Evolutionary conservation across 2,888 invertebrate genomes (phyloP).

Genomic region (Agrenia bidenticulata): DNA sequence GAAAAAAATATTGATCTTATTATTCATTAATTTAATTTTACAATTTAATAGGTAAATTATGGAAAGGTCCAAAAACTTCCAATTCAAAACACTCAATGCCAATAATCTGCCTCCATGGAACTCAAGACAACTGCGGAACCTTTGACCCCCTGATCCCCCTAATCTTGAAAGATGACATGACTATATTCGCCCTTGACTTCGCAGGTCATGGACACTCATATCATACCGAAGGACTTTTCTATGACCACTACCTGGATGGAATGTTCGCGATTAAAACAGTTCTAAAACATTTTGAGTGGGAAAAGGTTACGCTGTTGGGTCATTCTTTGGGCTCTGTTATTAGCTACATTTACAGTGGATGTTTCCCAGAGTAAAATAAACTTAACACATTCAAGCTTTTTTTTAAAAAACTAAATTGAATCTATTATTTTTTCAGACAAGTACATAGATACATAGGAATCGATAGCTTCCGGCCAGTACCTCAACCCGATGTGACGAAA

Average conservation of each 20-base stretch:
- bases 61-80: slow-evolving; percentile 21
- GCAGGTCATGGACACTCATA: slow-evolving; percentile 49
- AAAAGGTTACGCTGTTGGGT: slow-evolving; percentile 43
- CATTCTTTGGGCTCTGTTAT: slow-evolving; percentile 47
- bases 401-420: slow-evolving; percentile 11
- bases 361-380: slow-evolving; percentile 47
- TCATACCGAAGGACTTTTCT: slow-evolving; percentile 32
- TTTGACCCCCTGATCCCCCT: slow-evolving; percentile 45
- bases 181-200: slow-evolving; percentile 43
- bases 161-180: slow-evolving; percentile 29
- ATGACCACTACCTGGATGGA: slow-evolving; percentile 41
- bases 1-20: too few species aligned
- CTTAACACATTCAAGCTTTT: slow-evolving; percentile 24
- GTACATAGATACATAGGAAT: slow-evolving; percentile 43
- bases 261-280: slow-evolving; percentile 35
- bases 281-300: slow-evolving; percentile 46
- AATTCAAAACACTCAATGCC: slow-evolving; percentile 17
- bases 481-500: slow-evolving; percentile 21
- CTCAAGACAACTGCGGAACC: slow-evolving; percentile 48
- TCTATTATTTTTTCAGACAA: slow-evolving; percentile 26
- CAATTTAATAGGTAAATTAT: slow-evolving; percentile 37
- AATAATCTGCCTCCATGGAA: slow-evolving; percentile 47
- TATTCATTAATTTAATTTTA: neutral
- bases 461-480: slow-evolving; percentile 40
- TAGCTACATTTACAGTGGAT: slow-evolving; percentile 37